Conservation (phyloP, 2,797 vertebrate genomes). For the Pterois miles region DNA sequence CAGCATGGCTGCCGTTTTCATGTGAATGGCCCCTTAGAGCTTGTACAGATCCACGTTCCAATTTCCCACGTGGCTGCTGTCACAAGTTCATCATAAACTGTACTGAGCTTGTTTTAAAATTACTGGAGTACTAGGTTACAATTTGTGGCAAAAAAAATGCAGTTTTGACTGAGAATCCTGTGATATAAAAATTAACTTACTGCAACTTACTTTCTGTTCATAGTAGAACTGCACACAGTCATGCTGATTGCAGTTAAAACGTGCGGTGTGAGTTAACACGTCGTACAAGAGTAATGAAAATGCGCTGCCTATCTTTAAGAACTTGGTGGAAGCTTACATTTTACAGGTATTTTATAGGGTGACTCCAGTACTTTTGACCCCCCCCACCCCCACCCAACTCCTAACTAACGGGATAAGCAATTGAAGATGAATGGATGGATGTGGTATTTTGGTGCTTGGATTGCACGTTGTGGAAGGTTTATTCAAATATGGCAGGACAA, state of each 20-base stretch:
- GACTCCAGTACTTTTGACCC: not conserved
- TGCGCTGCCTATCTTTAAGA: not conserved
- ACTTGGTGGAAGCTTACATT: not conserved
- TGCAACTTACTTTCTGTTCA: not conserved
- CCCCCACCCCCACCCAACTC: too few species aligned
- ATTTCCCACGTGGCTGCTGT: not conserved
- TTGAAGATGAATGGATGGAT: too few species aligned
- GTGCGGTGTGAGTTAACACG: not conserved
- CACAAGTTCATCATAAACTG: too few species aligned
- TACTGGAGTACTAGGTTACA: not conserved
- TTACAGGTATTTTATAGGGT: not conserved
- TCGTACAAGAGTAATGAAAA: not conserved
- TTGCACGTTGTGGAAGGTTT: rapidly evolving
- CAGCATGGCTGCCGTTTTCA: too few species aligned
- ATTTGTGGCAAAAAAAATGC: not conserved
- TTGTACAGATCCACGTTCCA: not conserved
- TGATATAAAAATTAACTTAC: not conserved
- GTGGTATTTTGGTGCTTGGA: not conserved
- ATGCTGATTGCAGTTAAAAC: not conserved
- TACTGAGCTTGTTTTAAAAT: not conserved
- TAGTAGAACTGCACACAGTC: not conserved
- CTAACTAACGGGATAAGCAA: too few species aligned
- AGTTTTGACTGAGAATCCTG: not conserved
- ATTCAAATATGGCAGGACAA: not conserved
- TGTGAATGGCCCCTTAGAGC: not conserved